phyloP scores from a whole-genome alignment of 2,888 invertebrate species.

The Lycaena phlaeas region DNA sequence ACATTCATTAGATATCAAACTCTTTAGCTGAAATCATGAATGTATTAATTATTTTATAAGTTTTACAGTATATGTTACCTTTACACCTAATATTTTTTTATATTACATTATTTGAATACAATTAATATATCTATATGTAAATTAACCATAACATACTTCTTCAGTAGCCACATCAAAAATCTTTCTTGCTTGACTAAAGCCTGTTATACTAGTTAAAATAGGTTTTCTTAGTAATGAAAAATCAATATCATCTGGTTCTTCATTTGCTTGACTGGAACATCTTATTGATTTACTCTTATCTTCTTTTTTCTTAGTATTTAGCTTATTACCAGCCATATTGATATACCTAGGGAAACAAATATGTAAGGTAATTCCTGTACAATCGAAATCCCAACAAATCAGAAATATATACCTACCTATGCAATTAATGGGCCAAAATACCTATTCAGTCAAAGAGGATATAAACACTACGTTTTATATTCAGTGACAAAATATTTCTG shows the following conservation, averaged over 20 bases:
- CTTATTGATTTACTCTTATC: constrained; percentile 48
- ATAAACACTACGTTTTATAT: no score
- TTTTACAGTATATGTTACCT: no score
- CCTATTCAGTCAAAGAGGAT: no score
- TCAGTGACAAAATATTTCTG: no score
- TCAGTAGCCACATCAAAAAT: constrained; percentile 83
- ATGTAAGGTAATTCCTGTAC: no score
- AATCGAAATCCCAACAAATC: not conserved
- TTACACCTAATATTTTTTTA: no score
- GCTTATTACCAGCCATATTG: constrained; percentile 58
- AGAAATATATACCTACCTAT: not conserved
- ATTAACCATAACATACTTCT: constrained; percentile 72
- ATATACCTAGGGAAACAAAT: constrained; percentile 21
- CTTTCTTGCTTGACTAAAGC: constrained; percentile 79
- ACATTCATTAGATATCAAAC: constrained; percentile 86
- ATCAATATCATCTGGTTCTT: constrained; percentile 60
- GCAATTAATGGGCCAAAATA: not conserved
- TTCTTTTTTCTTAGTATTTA: constrained; percentile 53
- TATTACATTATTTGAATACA: no score
- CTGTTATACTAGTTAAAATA: constrained; percentile 78
- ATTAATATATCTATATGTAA: no score
- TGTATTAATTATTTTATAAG: constrained; percentile 4
- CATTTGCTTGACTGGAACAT: constrained; percentile 36
- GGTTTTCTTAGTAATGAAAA: constrained; percentile 76
- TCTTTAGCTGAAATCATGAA: constrained; percentile 75